Base-by-base conservation (phyloP, 2,113 vertebrate species). In the Rhinichthys klamathensis region DNA sequence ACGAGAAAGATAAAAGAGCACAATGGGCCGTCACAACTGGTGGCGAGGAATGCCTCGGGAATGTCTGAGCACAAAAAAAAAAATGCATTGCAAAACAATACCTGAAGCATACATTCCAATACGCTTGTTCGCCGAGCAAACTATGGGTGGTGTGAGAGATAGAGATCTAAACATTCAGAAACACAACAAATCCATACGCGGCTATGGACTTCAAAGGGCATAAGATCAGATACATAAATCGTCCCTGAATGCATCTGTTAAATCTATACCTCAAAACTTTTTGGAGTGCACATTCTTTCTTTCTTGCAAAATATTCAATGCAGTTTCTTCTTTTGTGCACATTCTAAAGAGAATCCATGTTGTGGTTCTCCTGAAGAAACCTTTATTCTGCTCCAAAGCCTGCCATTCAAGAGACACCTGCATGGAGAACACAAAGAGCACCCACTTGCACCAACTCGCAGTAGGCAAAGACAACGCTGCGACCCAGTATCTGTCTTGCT, bases 401-500 rank as follows among this genome's bases (percentile, higher is more conserved):
- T 65, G 61, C 51, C 49, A 92, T 80, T 86, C 90, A 86, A 82
- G 83, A 77, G 87, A 85, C 67, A 81, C 86, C 91, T 88, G 85
- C 88, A 90, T 75, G 84, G 88, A 78, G 85, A 86, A 87, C 83
- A 86, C 81, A 86, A 80, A 84, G 85, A 91, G 74, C 65, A 54
- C 80, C 84, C 85, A 70, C 84, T 75, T 89, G 86, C 85, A 89
- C 86, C 86, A 58, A 89, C 84, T 86, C 89, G 87, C 86, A 90
- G 51, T 78, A 84, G 51, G 89, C 87, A 85, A 81, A 83, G 60
- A 65, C 67, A 77, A 80, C 87, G 77, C 87, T 81, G 80, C 84
- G 87, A 88, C 90, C 87, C 90, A 82, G 70, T 79, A 85, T 85
- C 85, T 84, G 87, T 84, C 85, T 87, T 85, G 61, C 83, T 86